Evolutionary conservation across 2,113 vertebrate genomes (phyloP).

Genomic region (Trichomycterus rosablanca): DNA sequence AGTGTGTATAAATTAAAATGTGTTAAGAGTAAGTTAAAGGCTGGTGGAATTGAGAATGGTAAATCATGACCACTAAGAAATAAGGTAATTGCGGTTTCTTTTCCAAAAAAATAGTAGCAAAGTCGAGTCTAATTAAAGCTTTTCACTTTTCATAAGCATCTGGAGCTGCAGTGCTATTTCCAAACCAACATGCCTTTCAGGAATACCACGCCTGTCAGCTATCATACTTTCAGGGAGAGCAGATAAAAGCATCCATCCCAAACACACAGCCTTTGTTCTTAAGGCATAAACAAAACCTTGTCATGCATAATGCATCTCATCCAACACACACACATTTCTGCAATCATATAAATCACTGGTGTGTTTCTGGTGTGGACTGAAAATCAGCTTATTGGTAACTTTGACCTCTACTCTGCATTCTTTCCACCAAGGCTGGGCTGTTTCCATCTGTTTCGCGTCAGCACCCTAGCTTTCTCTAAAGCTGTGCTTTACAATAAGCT

Average conservation of each 20-base stretch:
- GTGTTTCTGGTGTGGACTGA: not conserved
- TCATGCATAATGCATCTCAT: not conserved
- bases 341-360: not conserved
- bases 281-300: slow-evolving; percentile 5
- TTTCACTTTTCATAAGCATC: not conserved
- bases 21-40: not conserved
- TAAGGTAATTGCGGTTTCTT: not conserved
- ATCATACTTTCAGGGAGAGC: slow-evolving; percentile 1
- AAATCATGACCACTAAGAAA: not conserved
- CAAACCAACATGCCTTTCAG: slow-evolving; percentile 2
- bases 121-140: not conserved
- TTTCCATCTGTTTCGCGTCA: too few species aligned
- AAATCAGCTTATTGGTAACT: not conserved
- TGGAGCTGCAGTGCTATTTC: slow-evolving; percentile 3
- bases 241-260: slow-evolving; percentile 6
- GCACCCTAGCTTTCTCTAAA: too few species aligned
- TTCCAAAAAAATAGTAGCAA: slow-evolving; percentile 8
- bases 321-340: not conserved
- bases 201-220: slow-evolving; percentile 12
- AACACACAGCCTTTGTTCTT: slow-evolving; percentile 19
- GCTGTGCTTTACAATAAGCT: too few species aligned
- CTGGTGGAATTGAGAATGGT: not conserved
- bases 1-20: too few species aligned
- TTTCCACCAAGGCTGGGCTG: not conserved
- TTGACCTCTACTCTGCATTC: slow-evolving; percentile 2